Base-by-base conservation (phyloP, 2,113 vertebrate species). In the Pelecanoides urinatrix region DNA sequence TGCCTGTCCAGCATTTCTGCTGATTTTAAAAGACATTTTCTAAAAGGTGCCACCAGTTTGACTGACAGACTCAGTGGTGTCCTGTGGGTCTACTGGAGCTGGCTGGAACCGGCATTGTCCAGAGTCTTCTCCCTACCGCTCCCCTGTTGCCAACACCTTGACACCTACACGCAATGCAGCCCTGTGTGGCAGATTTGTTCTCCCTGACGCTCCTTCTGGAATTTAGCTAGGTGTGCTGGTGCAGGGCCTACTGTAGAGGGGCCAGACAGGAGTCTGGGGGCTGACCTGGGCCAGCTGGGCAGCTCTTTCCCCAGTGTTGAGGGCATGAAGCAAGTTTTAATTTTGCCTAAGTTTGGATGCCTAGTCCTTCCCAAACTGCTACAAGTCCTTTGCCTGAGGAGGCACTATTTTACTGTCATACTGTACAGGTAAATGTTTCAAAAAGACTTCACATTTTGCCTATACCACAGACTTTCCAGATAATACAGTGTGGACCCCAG, bases 211-310 rank as follows among this genome's bases (percentile, higher is more conserved):
- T 72, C 20, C 25, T 16, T 68, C 4, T 56, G 19, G 4, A 30
- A 25, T 56, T 61, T 45, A 49, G 19, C 7, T 16, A 30, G 40
- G 6, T 55, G 9, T 30, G 16, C 19, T 16, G 4, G 10, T 38
- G 19, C 14, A 40, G 12, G 47, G 17, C 17, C 23, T 83, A 14
- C 6, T 50, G 27, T 16, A 49, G n/a, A 61, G 6, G 22, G 5
- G 23, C 4, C 10, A 26, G 8, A 13, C 0, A 1, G 10, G 8
- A 50, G 10, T 53, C 27, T 50, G 65, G 27, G 19, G n/a, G 6
- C 15, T 65, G 29, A 45, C 7, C 13, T 56, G 29, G 20, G 50
- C 23, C 34, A 59, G 6, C 12, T 71, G 70, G 13, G 56, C 15
- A 71, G 21, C 22, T 52, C 13, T 76, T 79, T 47, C 30, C 16